Conservation (phyloP, 2,888 invertebrate species). For the Electrophaes corylata region DNA sequence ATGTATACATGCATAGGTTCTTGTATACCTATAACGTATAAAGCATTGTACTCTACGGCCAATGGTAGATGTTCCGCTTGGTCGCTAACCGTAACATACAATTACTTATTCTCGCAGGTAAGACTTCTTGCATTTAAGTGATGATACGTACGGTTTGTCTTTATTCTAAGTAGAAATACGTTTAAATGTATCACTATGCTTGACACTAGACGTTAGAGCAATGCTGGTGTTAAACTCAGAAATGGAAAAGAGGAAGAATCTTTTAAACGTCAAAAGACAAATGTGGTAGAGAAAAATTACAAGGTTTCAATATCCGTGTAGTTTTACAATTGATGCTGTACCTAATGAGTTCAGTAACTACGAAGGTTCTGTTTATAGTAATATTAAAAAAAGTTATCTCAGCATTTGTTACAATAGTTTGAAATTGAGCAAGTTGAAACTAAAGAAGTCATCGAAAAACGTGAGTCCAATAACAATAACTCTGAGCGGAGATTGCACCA, state of each 20-base stretch:
- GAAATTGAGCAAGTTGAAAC: conserved; percentile 25
- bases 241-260: no score
- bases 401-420: conserved; percentile 9
- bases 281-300: no score
- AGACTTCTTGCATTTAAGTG: conserved; percentile 24
- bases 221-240: no score
- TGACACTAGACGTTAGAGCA: no score
- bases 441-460: conserved; percentile 45
- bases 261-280: no score
- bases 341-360: no score
- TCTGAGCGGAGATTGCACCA: conserved; percentile 54
- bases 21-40: conserved; percentile 12
- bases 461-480: conserved; percentile 56
- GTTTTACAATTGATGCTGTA: no score
- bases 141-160: conserved; percentile 1
- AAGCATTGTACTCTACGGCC: conserved; percentile 38
- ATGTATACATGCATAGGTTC: background rate
- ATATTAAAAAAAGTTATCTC: background rate
- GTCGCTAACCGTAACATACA: conserved; percentile 50
- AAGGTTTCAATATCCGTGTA: no score
- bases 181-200: no score
- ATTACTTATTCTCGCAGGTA: conserved; percentile 14
- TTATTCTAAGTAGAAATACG: background rate
- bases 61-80: conserved; percentile 56
- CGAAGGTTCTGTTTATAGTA: no score